phyloP scores from a whole-genome alignment of 2,888 invertebrate genomes.

The Cybosia mesomella region DNA sequence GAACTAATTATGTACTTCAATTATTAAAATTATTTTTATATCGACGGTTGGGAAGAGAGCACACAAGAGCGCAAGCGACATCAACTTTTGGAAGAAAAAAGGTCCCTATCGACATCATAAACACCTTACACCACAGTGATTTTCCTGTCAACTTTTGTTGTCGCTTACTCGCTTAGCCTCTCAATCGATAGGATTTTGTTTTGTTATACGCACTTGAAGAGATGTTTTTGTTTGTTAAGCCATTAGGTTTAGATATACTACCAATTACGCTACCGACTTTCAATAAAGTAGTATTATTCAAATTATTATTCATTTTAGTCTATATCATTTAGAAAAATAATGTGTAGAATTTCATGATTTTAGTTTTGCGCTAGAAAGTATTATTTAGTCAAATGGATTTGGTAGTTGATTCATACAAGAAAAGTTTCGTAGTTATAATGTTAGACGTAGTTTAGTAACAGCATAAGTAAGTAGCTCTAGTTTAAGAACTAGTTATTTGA shows the following conservation, averaged over 20 bases:
- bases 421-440: constrained; percentile 32
- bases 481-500: constrained; percentile 14
- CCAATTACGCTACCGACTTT: not conserved
- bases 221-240: not conserved
- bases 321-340: not conserved
- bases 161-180: not conserved
- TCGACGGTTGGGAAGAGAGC: not conserved
- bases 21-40: not conserved
- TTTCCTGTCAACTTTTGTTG: not conserved
- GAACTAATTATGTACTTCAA: too few species aligned
- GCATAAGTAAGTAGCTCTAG: constrained; percentile 10
- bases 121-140: not conserved
- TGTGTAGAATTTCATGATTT: not conserved
- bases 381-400: constrained; percentile 47
- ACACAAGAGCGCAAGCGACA: not conserved
- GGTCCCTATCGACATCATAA: not conserved
- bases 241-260: not conserved
- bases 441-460: constrained; percentile 44
- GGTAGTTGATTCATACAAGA: constrained; percentile 18
- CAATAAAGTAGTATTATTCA: not conserved
- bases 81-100: not conserved
- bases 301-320: not conserved
- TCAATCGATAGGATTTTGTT: not conserved
- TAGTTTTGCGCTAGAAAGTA: constrained; percentile 22
- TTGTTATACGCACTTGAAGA: not conserved